A percentile compares a stretch with the other conserved stretches of the same genome.
These are phyloP conservation scores for Belgica antarctica DNA, from an alignment of 2,888 invertebrate genomes.

Conservation along the genomic window DNA sequence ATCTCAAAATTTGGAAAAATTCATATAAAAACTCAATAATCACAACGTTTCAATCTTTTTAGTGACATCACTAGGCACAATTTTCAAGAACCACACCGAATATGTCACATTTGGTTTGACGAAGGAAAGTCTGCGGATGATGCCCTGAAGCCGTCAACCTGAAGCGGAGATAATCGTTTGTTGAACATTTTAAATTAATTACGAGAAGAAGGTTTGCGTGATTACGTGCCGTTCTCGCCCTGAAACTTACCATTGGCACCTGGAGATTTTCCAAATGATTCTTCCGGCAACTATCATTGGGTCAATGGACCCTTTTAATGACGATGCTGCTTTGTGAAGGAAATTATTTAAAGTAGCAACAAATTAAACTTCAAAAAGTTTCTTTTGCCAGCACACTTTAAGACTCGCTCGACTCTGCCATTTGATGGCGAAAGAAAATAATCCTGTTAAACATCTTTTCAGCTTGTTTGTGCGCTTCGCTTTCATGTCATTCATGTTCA, in stretches of 20 bases:
- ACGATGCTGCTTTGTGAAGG: neutral
- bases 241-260: conserved; percentile 28
- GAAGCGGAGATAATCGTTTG: conserved; percentile 36
- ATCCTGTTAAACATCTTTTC: conserved; percentile 43
- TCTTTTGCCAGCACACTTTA: neutral
- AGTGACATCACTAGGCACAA: too few relatives aligned
- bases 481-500: conserved; percentile 42
- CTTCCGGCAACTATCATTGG: neutral
- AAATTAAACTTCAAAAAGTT: conserved; percentile 21
- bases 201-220: conserved; percentile 34
- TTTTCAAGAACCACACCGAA: neutral
- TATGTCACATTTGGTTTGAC: conserved; percentile 14
- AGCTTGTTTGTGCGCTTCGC: conserved; percentile 35
- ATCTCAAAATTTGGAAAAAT: too few relatives aligned
- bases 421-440: conserved; percentile 33
- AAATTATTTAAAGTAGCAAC: neutral
- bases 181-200: conserved; percentile 34
- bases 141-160: conserved; percentile 1
- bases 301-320: neutral
- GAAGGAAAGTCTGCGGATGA: neutral
- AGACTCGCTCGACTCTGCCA: neutral
- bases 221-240: conserved; percentile 36
- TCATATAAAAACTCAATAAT: too few relatives aligned
- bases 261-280: conserved; percentile 8
- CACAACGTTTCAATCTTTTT: too few relatives aligned